Evolutionary conservation across 2,113 vertebrate genomes (phyloP).

Genomic region (Marmota monax): DNA sequence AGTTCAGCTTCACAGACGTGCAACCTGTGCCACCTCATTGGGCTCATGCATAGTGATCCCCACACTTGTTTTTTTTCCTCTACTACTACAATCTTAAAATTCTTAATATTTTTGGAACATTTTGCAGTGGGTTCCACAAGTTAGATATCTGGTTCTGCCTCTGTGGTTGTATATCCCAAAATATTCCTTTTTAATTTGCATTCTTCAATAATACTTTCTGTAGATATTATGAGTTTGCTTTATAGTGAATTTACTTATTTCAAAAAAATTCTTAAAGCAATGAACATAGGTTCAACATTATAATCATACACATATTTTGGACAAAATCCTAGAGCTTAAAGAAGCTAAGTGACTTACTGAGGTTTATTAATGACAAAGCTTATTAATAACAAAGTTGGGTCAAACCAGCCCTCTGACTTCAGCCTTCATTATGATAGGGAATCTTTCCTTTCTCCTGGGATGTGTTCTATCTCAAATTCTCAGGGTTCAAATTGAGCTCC

Average conservation of each 20-base stretch:
- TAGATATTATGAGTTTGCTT: neutral
- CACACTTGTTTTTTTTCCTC: neutral
- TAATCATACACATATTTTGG: neutral
- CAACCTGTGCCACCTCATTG: neutral
- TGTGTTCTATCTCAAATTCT: neutral
- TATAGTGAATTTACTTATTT: conserved; percentile 14
- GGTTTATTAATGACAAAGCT: neutral
- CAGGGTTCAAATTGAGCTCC: neutral
- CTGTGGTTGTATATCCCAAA: neutral
- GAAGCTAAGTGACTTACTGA: neutral
- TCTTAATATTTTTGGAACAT: neutral
- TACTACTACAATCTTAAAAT: neutral
- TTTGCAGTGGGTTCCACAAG: neutral
- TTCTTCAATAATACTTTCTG: neutral
- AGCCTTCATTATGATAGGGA: neutral
- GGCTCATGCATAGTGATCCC: neutral
- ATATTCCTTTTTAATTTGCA: neutral
- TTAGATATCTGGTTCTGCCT: neutral
- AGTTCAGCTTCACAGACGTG: neutral
- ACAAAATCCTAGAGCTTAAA: neutral
- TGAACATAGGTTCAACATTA: neutral
- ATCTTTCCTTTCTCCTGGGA: neutral
- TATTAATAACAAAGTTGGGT: conserved; percentile 34
- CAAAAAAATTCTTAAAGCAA: neutral
- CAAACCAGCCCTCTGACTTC: neutral